Evolutionary conservation across 2,113 vertebrate species (phyloP), one percentile per base, ranked within the genome.

Genomic region (Synodontis membranacea): DNA sequence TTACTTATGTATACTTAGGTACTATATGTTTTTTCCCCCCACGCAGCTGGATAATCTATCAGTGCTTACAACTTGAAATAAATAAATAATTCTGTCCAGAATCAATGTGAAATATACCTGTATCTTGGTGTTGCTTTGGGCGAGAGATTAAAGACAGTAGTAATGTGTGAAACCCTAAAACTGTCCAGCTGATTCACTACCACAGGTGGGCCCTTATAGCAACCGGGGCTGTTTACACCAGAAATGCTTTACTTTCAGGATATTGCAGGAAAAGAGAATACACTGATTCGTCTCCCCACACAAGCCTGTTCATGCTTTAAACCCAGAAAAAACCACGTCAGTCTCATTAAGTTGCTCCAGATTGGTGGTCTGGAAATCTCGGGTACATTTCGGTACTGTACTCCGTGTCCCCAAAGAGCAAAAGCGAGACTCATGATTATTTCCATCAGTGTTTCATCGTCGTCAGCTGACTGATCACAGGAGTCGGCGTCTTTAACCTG

Each of bases 211-310:
- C 58, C 25, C 56, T 60, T 50, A 28, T 39, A 46, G 74, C 74
- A 85, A 52, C 75, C 74, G 39, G 58, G 39, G 37, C 12, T 52
- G 56, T 31, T 60, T 5, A 21, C 31, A 11, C 42, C 42, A 84
- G 83, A 42, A 48, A n/a, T 10, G 54, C 62, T 39, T 84, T 84
- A 54, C 70, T 50, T 85, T 19, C 46, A 64, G 84, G 80, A 86
- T 42, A 39, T 68, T 54, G 34, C 76, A 54, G 58, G 14, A 52
- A 76, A 34, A 39, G 7, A 25, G 15, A 17, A 17, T 23, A 28
- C 44, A 4, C 48, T 1, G 84, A 66, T 85, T 66, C 75, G 34
- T 52, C 34, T 37, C 84, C 75, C 34, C 12, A 23, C 48, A 5
- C 54, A 46, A 34, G 28, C 17, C 14, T 21, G 31, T 50, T 80